These are phyloP conservation scores for Drosophila fulvimacula DNA, from an alignment of 2,888 invertebrate genomes.

Conservation along the genomic window DNA sequence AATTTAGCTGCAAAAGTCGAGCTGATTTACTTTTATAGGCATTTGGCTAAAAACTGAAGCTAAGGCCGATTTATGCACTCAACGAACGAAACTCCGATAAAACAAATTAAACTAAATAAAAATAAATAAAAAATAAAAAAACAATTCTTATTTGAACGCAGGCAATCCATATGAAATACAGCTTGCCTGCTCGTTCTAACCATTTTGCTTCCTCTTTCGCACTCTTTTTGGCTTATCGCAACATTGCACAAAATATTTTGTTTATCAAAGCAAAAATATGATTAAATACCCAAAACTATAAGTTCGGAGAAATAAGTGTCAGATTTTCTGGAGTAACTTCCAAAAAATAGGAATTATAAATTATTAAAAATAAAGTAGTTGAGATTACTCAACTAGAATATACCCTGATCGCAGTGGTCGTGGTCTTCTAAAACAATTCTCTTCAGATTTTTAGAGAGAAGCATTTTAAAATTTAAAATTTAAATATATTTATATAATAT, in stretches of 20 bases:
- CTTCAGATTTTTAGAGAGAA: no score
- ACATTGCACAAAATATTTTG: slow-evolving; percentile 17
- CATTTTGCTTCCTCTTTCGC: background rate
- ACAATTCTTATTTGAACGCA: background rate
- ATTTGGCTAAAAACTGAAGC: slow-evolving; percentile 50
- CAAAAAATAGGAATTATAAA: background rate
- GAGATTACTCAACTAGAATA: background rate
- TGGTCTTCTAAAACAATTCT: no score
- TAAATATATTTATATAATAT: no score
- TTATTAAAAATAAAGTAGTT: background rate
- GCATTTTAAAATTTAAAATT: background rate
- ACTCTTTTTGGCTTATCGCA: background rate
- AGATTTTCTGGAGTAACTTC: background rate
- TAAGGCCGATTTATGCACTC: slow-evolving; percentile 53
- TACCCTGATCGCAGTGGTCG: background rate
- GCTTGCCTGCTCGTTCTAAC: background rate
- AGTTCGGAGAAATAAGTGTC: background rate
- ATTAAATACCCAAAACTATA: background rate
- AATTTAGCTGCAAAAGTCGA: slow-evolving; percentile 39
- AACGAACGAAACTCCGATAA: slow-evolving; percentile 30
- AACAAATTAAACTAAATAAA: background rate
- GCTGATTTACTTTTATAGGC: slow-evolving; percentile 77
- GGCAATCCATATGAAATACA: slow-evolving; percentile 3
- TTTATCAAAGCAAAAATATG: slow-evolving; percentile 12
- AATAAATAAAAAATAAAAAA: background rate